Evolutionary conservation across 2,888 invertebrate genomes (phyloP), one percentile per base, ranked within the genome.

Genomic region (Epinotia brunnichana): DNA sequence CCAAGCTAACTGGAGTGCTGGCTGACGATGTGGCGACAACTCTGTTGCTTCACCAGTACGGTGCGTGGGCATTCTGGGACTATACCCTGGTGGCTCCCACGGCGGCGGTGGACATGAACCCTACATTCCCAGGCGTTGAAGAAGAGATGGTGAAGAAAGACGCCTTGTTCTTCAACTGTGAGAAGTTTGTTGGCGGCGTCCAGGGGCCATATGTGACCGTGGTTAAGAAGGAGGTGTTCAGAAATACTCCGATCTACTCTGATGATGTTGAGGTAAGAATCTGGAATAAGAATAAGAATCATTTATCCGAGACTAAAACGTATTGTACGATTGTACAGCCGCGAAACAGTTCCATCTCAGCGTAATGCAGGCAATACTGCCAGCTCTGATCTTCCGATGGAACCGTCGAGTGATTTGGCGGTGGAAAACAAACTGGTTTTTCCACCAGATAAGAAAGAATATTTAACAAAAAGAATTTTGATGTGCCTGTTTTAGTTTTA

Each of bases 171-270:
- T 96, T 98, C 85, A 97, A 97, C 68, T 96, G 97, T 63, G 98
- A 98, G 91, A 98, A 98, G 88, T 98, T 98, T 86, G 95, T 97
- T 51, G 98, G 98, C 0, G 98, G 98, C 0, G 96, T 97, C 0
- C 97, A 97, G 83, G 97, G 98, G 0, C 97, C 98, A 13, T 95
- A 95, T 86, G 90, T 95, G 15, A 87, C 94, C 10, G 92, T 95
- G 21, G 90, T 92, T 21, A 95, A 95, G 81, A 92, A 88, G 70
- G 88, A 91, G 19, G 89, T 95, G 1, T 90, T 94, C 57, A 90
- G 85, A 75, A 88, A 92, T 75, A 91, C 87, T 1, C 80, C 87
- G 1, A 73, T 92, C 9, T 92, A 87, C 80, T 82, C 82, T 59
- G 89, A 91, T 3, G 88, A 93, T 82, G 89, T 91, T 74, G 91